Conservation (phyloP, 1,140 invertebrate genomes). For the Drosophila sulfurigaster region DNA sequence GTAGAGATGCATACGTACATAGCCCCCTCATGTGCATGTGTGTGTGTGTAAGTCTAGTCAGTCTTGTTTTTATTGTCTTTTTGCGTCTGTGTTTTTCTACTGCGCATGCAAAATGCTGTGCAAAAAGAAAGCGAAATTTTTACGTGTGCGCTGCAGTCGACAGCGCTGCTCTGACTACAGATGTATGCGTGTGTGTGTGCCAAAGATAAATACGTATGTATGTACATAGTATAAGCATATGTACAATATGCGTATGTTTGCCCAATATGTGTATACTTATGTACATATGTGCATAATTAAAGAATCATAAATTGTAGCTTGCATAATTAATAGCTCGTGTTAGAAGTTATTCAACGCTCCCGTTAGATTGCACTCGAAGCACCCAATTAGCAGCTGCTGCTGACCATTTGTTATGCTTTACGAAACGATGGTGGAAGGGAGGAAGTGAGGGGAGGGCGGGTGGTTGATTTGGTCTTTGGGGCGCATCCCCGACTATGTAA, state of each 20-base stretch:
- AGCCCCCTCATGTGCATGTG: not conserved
- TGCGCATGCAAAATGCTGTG: conserved; percentile 82
- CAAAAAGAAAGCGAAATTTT: conserved; percentile 83
- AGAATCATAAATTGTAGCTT: conserved; percentile 51
- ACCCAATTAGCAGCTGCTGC: conserved; percentile 38
- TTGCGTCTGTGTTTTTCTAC: conserved; percentile 62
- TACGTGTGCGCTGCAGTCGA: conserved; percentile 44
- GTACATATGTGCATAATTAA: conserved; percentile 56
- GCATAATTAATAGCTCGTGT: conserved; percentile 56
- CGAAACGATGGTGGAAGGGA: not conserved
- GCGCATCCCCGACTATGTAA: conserved; percentile 10
- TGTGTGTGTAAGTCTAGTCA: conserved; percentile 22
- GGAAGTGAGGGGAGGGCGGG: not conserved
- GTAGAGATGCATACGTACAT: conserved; percentile 12
- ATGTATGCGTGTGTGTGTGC: conserved; percentile 20
- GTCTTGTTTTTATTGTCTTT: conserved; percentile 45
- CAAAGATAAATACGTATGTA: conserved; percentile 12
- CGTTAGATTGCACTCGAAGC: conserved; percentile 38
- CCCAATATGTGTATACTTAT: not conserved
- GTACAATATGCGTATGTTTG: conserved; percentile 6
- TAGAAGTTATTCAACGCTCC: conserved; percentile 52
- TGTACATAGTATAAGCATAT: conserved; percentile 5
- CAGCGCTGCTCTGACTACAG: conserved; percentile 24
- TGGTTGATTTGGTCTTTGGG: not conserved
- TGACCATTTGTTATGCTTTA: conserved; percentile 22